Conservation (phyloP, 2,113 vertebrate species). For the Himantopus leucocephalus region DNA sequence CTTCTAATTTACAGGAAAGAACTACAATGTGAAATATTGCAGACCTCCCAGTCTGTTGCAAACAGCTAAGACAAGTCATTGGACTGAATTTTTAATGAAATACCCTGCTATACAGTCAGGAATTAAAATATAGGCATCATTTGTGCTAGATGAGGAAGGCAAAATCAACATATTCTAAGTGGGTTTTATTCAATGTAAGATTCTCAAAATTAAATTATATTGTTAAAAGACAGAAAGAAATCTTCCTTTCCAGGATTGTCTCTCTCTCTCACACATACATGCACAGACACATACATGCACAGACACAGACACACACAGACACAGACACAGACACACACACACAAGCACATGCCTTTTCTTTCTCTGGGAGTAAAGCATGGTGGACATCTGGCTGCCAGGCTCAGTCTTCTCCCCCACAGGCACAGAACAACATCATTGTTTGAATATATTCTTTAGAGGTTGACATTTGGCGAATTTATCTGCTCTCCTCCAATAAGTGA, state of each 20-base stretch:
- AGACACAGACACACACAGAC: not conserved
- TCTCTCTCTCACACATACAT: not conserved
- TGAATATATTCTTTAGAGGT: slow-evolving; percentile 16
- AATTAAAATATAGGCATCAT: not conserved
- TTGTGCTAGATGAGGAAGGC: not conserved
- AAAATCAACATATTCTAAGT: not conserved
- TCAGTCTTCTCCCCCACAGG: not conserved
- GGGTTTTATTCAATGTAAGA: not conserved
- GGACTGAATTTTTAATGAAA: not conserved
- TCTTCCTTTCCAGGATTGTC: not conserved
- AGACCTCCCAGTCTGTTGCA: slow-evolving; percentile 4
- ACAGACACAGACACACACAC: too few relatives aligned
- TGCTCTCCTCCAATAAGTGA: not conserved
- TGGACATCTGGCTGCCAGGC: slow-evolving; percentile 46
- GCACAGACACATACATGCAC: not conserved
- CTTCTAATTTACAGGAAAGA: not conserved
- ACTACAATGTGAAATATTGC: not conserved
- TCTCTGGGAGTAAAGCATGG: not conserved
- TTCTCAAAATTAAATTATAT: not conserved
- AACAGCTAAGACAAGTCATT: not conserved
- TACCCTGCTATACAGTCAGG: not conserved
- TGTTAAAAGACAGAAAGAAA: not conserved
- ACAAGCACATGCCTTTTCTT: not conserved
- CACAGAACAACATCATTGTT: slow-evolving; percentile 4
- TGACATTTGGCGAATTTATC: slow-evolving; percentile 36